phyloP scores from a whole-genome alignment of 2,113 vertebrate genomes.

The Eudyptes chrysolophus region DNA sequence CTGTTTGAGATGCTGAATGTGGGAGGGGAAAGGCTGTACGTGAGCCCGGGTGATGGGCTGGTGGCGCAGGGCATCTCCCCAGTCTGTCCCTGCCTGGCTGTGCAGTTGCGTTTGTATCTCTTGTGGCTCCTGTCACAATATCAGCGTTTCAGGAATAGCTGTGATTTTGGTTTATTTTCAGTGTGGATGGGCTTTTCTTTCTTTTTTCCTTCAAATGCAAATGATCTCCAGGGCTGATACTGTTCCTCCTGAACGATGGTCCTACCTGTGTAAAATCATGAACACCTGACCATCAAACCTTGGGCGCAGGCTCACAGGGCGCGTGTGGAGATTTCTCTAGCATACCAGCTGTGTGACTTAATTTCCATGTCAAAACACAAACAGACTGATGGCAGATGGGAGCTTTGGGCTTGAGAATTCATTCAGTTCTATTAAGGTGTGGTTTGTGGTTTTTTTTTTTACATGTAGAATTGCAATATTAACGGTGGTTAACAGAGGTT shows the following conservation, averaged over 20 bases:
- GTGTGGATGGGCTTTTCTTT: background rate
- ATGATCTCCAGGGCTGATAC: background rate
- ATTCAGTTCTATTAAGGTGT: background rate
- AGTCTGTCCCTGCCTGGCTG: background rate
- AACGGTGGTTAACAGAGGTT: background rate
- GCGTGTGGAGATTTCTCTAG: background rate
- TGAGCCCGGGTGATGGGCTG: background rate
- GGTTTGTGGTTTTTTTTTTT: background rate
- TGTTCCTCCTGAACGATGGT: accelerated
- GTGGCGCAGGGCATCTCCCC: background rate
- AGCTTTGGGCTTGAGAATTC: background rate
- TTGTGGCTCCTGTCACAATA: background rate
- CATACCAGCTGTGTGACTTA: background rate
- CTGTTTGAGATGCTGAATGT: background rate
- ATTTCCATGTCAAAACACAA: background rate
- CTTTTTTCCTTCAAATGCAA: background rate
- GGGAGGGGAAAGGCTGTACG: background rate
- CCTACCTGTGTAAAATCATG: background rate
- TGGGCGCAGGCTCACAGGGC: background rate
- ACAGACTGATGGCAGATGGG: background rate
- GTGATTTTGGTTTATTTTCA: background rate
- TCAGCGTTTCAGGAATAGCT: background rate
- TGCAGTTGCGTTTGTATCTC: background rate
- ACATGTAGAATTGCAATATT: background rate
- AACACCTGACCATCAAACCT: background rate